These are phyloP conservation scores for Cheilinus undulatus DNA, from an alignment of 2,113 vertebrate genomes.

Conservation along the genomic window DNA sequence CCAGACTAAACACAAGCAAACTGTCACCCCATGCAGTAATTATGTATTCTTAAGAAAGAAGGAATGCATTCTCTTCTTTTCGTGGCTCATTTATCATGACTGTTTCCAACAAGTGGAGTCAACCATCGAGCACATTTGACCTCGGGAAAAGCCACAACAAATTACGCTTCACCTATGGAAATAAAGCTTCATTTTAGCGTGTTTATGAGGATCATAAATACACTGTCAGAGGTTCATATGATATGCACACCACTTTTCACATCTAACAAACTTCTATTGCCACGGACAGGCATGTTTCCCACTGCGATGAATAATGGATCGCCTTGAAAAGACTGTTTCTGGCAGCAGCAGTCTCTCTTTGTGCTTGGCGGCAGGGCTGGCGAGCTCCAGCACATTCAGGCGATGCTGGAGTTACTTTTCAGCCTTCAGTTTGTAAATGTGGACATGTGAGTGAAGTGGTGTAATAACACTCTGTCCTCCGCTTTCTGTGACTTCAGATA, in stretches of 20 bases:
- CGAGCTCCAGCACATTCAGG: constrained; percentile 24
- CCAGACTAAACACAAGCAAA: constrained; percentile 3
- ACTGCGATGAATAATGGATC: constrained; percentile 47
- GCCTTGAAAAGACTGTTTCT: constrained; percentile 42
- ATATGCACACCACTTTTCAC: background rate
- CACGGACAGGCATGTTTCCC: constrained; percentile 27
- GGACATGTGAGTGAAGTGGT: constrained; percentile 29
- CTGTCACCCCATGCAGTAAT: constrained; percentile 22
- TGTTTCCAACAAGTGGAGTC: constrained; percentile 1
- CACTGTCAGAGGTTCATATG: constrained; percentile 2
- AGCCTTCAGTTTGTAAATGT: constrained; percentile 41
- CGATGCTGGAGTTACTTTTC: constrained; percentile 45
- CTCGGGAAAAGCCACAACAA: background rate
- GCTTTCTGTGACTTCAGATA: constrained; percentile 14
- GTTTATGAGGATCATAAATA: constrained; percentile 9
- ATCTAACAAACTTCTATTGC: constrained; percentile 20
- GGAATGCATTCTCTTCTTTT: constrained; percentile 23
- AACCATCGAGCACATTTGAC: constrained; percentile 2
- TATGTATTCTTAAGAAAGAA: constrained; percentile 28
- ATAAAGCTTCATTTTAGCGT: background rate
- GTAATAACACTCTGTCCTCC: constrained; percentile 27
- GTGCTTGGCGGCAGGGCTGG: constrained; percentile 26
- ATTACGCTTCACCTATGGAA: background rate
- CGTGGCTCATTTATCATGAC: constrained; percentile 25
- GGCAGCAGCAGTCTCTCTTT: constrained; percentile 45